A percentile compares a stretch with the other conserved stretches of the same genome.
Conservation (phyloP, 2,797 vertebrate genomes). For the Phalloptychus januarius region DNA sequence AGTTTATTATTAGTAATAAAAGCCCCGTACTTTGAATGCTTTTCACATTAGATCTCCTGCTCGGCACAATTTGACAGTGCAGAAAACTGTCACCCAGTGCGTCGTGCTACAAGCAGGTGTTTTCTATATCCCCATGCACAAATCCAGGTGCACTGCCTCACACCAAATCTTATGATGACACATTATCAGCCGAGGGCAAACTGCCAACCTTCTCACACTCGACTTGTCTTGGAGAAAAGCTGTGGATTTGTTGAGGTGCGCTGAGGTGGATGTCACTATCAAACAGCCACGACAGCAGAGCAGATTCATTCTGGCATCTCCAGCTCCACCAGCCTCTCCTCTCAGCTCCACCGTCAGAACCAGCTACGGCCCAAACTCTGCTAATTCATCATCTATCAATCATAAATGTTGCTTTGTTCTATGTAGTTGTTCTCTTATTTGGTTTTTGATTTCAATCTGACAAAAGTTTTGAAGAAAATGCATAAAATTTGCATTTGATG, state of each 20-base stretch:
- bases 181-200: slow-evolving; percentile 62
- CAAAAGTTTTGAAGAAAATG: background rate
- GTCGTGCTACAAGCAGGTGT: slow-evolving; percentile 31
- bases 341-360: slow-evolving; percentile 3
- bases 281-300: slow-evolving; percentile 39
- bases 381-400: background rate
- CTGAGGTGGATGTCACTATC: slow-evolving; percentile 45
- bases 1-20: background rate
- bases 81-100: background rate
- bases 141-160: slow-evolving; percentile 45
- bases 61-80: background rate
- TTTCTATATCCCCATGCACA: slow-evolving; percentile 18
- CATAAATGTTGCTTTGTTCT: background rate
- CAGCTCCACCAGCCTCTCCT: slow-evolving; percentile 20
- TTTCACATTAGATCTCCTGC: background rate
- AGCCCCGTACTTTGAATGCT: background rate
- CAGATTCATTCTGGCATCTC: slow-evolving; percentile 49
- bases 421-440: background rate
- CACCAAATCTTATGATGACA: slow-evolving; percentile 54
- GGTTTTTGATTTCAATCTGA: background rate
- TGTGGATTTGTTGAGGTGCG: slow-evolving; percentile 56
- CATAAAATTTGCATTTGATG: background rate
- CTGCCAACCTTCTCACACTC: slow-evolving; percentile 56
- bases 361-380: background rate
- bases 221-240: slow-evolving; percentile 58